Evolutionary conservation across 2,113 vertebrate genomes (phyloP), one percentile per base, ranked within the genome.

Genomic region (Microtus montanus): DNA sequence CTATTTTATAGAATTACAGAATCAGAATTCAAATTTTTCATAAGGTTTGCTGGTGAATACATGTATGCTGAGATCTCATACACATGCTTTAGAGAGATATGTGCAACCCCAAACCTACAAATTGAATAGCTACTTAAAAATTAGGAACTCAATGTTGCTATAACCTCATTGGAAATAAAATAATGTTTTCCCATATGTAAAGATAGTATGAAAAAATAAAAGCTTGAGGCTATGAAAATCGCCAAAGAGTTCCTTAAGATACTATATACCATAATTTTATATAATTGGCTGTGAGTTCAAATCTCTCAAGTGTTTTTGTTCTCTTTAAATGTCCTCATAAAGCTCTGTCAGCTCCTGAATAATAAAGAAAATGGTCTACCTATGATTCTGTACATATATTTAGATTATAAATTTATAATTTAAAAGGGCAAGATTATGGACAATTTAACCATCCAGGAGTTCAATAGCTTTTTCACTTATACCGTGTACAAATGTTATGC

Each of bases 81-180:
- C 83, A 41, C 52, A 73, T 7, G 4, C 61, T 30, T 90, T 61
- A 38, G 86, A 33, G 2, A 64, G 11, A 87, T 41, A 38, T 64
- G 10, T 7, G 89, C 89, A 70, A 47, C 15, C 47, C 93, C 12
- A 47, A 33, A 70, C 3, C 58, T 52, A 26, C 49, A 84, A 89
- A 87, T 28, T 47, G 33, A 22, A 61, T 2, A 68, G 28, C 54
- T 19, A 20, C 54, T 96, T 93, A 61, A 92, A 92, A 93, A 83
- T 63, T 82, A 86, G 35, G 35, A 91, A 82, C 44, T 11, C 7
- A 68, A 86, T 61, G 83, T 91, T 94, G 35, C 35, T 73, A 3
- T 78, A 54, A 77, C 28, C 38, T 96, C 87, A 61, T 71, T 78
- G 71, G 35, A 89, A 96, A 89, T 74, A 75, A 73, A 94, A 93